phyloP scores from a whole-genome alignment of 2,113 vertebrate genomes.

The Pachycephala philippinensis region DNA sequence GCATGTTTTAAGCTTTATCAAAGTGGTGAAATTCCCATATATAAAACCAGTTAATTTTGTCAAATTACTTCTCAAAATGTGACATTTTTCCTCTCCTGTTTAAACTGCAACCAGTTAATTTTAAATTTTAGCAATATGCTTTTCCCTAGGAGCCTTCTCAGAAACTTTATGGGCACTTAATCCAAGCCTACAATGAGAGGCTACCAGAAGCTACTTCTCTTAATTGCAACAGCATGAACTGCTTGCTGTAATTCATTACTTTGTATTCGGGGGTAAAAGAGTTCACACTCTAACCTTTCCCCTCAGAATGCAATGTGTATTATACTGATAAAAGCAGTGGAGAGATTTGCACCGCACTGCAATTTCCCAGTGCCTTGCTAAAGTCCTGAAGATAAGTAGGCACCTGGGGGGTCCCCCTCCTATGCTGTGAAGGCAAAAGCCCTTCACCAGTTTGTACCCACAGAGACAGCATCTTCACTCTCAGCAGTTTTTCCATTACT shows the following conservation, averaged over 20 bases:
- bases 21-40: background rate
- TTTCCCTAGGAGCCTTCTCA: background rate
- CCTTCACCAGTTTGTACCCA: slow-evolving; percentile 25
- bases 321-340: slow-evolving; percentile 8
- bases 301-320: background rate
- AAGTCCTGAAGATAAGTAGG: slow-evolving; percentile 21
- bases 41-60: background rate
- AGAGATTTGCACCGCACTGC: background rate
- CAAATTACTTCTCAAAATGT: background rate
- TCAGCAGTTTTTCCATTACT: slow-evolving; percentile 39
- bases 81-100: background rate
- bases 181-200: background rate
- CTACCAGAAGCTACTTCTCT: background rate
- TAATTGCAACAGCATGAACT: background rate
- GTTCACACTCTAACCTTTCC: slow-evolving; percentile 19
- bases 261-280: background rate
- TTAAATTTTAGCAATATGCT: background rate
- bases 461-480: slow-evolving; percentile 52
- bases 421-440: background rate
- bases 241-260: background rate
- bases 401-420: slow-evolving; percentile 3
- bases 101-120: background rate
- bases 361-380: background rate
- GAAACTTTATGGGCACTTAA: background rate
- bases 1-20: background rate